Conservation (phyloP, 2,888 invertebrate species). For the Galeopsomyia nigrocyanea region DNA sequence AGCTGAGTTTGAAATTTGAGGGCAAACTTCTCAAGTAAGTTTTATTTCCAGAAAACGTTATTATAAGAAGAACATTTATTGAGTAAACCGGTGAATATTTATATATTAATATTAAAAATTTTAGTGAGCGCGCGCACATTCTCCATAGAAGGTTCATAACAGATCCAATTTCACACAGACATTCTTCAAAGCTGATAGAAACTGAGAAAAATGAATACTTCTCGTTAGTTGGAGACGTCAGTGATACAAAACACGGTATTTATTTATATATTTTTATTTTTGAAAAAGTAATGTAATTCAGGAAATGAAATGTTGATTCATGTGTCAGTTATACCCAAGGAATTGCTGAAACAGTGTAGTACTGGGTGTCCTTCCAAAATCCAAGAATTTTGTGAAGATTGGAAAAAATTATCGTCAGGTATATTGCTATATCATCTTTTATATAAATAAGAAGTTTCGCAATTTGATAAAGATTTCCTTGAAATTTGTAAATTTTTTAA, state of each 20-base stretch:
- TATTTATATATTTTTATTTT: conserved; percentile 1
- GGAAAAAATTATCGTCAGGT: conserved; percentile 50
- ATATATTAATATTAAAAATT: conserved; percentile 17
- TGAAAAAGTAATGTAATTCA: not conserved
- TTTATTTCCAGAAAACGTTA: not conserved
- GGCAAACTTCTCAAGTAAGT: conserved; percentile 62
- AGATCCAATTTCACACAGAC: conserved; percentile 52
- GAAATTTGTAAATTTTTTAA: conserved; percentile 2
- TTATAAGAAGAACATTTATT: conserved; percentile 1
- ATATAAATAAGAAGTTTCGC: not conserved
- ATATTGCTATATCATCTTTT: not conserved
- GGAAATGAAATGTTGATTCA: conserved; percentile 28
- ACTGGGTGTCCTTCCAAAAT: conserved; percentile 61
- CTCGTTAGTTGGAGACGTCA: conserved; percentile 55
- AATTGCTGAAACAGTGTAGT: conserved; percentile 55
- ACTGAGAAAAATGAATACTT: conserved; percentile 56
- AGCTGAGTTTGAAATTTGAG: conserved; percentile 56
- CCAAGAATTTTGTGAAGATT: conserved; percentile 55
- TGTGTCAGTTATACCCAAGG: conserved; percentile 54
- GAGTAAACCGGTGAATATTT: not conserved
- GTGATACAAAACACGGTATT: conserved; percentile 56
- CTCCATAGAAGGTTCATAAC: conserved; percentile 56
- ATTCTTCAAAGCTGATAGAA: conserved; percentile 55
- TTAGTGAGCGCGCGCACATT: conserved; percentile 58
- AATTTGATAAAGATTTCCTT: not conserved